Conservation (phyloP, 2,888 invertebrate genomes). For the Mythimna ferrago region DNA sequence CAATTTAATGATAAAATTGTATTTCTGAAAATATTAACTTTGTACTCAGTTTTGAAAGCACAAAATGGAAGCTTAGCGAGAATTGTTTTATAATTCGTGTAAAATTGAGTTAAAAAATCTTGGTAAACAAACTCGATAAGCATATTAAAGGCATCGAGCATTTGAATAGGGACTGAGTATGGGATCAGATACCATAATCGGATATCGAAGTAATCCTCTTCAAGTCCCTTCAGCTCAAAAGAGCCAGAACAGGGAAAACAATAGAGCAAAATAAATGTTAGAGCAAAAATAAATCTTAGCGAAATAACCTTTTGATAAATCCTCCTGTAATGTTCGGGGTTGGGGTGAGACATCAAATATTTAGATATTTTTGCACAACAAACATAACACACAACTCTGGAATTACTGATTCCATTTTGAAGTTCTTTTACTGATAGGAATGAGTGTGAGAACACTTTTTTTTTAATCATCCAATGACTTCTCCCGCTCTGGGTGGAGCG, state of each 20-base stretch:
- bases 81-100: neutral
- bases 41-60: neutral
- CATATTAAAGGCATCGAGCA: conserved; percentile 5
- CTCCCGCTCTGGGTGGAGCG: too few species aligned
- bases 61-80: neutral
- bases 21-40: neutral
- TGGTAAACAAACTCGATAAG: neutral
- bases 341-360: neutral
- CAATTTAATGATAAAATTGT: neutral
- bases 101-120: neutral
- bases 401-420: neutral
- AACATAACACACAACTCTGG: neutral
- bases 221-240: conserved; percentile 12
- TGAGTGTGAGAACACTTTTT: neutral
- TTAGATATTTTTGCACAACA: neutral
- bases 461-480: too few species aligned
- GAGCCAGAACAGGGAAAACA: conserved; percentile 39
- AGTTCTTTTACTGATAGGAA: neutral
- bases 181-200: conserved; percentile 38
- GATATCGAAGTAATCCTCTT: conserved; percentile 48
- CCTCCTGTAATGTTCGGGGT: neutral
- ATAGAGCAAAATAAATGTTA: conserved; percentile 30
- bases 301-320: neutral
- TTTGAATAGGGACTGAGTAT: conserved; percentile 12
- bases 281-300: neutral